phyloP scores from a whole-genome alignment of 2,113 vertebrate genomes.

The Rissa tridactyla region DNA sequence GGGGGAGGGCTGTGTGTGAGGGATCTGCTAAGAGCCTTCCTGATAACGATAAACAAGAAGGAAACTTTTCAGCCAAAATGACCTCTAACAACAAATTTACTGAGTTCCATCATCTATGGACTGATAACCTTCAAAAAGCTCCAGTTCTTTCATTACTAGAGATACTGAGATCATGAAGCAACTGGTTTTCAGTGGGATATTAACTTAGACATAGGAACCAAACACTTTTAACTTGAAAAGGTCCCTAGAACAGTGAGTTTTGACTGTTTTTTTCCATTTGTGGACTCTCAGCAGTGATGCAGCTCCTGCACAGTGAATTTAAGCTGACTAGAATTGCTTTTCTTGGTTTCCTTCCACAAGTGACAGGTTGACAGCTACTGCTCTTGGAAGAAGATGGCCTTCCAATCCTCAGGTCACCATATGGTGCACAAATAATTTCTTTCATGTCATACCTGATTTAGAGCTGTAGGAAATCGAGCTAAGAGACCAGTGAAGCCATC shows the following conservation, averaged over 20 bases:
- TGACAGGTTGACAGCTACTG: conserved; percentile 61
- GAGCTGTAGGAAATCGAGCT: conserved; percentile 19
- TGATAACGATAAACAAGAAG: background rate
- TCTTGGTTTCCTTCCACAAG: conserved; percentile 58
- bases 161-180: background rate
- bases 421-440: conserved; percentile 37
- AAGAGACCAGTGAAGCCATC: background rate
- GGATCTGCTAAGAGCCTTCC: background rate
- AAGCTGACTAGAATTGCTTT: conserved; percentile 34
- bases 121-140: background rate
- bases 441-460: conserved; percentile 43
- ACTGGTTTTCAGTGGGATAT: background rate
- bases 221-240: conserved; percentile 41
- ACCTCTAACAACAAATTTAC: background rate
- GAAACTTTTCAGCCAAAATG: background rate
- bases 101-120: background rate
- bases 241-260: background rate
- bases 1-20: background rate
- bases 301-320: conserved; percentile 31
- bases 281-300: background rate
- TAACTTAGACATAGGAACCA: background rate
- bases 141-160: background rate
- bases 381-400: conserved; percentile 42
- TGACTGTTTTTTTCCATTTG: background rate
- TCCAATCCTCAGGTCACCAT: conserved; percentile 23